A percentile compares a stretch with the other conserved stretches of the same genome.
Evolutionary conservation across 2,113 vertebrate species (phyloP).

Genomic region (Paralichthys olivaceus): DNA sequence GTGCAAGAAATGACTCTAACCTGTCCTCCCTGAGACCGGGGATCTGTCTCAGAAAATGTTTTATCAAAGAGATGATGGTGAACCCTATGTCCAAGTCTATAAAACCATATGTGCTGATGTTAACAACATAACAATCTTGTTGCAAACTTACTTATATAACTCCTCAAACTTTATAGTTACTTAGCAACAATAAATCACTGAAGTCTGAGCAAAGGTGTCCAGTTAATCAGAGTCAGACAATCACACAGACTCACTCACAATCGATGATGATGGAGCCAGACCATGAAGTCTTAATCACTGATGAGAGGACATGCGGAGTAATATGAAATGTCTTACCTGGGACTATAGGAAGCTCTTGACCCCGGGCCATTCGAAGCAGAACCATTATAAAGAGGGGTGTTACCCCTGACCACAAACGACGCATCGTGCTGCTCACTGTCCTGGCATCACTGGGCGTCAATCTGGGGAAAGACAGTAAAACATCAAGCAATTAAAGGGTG

Average conservation of each 20-base stretch:
- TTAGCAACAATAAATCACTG: background rate
- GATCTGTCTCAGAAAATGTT: background rate
- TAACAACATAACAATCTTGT: background rate
- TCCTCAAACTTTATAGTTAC: background rate
- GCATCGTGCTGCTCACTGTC: slow-evolving; percentile 85
- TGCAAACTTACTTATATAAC: background rate
- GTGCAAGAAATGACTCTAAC: background rate
- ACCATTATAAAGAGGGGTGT: slow-evolving; percentile 84
- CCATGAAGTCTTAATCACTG: background rate
- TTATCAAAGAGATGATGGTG: background rate
- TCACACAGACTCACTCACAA: slow-evolving; percentile 30
- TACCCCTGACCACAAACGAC: slow-evolving; percentile 86
- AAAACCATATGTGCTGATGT: background rate
- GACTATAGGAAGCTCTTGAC: slow-evolving; percentile 84
- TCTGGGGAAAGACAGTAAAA: slow-evolving; percentile 44
- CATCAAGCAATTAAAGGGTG: background rate
- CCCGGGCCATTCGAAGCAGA: slow-evolving; percentile 81
- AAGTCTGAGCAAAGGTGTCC: slow-evolving; percentile 38
- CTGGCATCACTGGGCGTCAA: slow-evolving; percentile 87
- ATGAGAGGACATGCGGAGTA: slow-evolving; percentile 18
- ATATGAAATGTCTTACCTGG: slow-evolving; percentile 86
- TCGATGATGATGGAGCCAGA: slow-evolving; percentile 35
- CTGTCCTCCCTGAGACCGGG: background rate
- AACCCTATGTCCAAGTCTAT: background rate
- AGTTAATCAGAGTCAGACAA: slow-evolving; percentile 32